Base-by-base conservation (phyloP, 1,140 invertebrate genomes). In the Copidosoma floridanum region DNA sequence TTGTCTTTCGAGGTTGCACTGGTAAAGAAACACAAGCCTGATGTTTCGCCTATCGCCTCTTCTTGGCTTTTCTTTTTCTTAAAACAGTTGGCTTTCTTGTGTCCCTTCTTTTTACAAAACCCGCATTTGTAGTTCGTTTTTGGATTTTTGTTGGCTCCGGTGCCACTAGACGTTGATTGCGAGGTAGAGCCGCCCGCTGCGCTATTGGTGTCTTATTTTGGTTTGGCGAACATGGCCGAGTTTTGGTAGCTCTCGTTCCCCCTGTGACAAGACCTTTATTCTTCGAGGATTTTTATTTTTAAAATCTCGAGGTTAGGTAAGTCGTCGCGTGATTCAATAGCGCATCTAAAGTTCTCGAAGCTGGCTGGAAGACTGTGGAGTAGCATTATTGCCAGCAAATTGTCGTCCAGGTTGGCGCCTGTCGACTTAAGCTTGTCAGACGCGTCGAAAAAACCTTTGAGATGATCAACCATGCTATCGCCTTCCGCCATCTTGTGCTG, bases 251-350 rank as follows among this genome's bases (percentile, higher is more conserved):
- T 14, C n/a, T 51, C 27, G 26, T 29, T 51, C 16, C 6, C 23
- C n/a, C n/a, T 27, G 5, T 35, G 1, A 5, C 24, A 16, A 32
- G 26, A 32, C 24, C 35, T 21, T 24, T 32, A 16, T 23, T 35
- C 32, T 51, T 51, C 48, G n/a, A 51, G 11, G n/a, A 16, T 29
- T 20, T 16, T 32, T n/a, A 51, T 51, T 51, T 51, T 51, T n/a
- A 51, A 29, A 5, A 23, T n/a, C 6, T 47, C 44, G 16, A 26
- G 21, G n/a, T 20, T 47, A 24, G 44, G 44, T 24, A 47, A 24
- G 7, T 47, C 29, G 21, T 51, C 48, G 26, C 7, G 48, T n/a
- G 48, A 51, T 29, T 51, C 48, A 23, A 51, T 35, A 5, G 48
- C 48, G 5, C 26, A 32, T n/a, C 48, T 27, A 2, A 51, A 41